Percentiles rank a stretch among this genome's conserved stretches.
phyloP scores from a whole-genome alignment of 2,113 vertebrate species.

The Dissostichus mawsoni region DNA sequence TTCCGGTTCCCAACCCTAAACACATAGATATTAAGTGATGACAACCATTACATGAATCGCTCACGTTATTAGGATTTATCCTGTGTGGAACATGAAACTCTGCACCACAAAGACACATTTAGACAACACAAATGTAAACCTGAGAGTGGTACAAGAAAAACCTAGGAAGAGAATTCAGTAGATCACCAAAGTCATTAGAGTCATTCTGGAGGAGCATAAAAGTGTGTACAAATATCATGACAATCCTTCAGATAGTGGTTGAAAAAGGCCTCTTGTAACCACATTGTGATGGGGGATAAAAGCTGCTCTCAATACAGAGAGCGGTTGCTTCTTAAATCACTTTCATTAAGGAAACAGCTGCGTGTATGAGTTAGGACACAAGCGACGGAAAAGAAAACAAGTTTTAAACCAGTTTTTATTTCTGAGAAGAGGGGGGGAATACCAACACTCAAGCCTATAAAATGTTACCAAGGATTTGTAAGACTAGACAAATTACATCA shows the following conservation, averaged over 20 bases:
- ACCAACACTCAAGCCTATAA: too few species aligned
- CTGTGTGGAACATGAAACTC: neutral
- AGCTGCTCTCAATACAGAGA: neutral
- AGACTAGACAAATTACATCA: too few species aligned
- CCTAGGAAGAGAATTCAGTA: neutral
- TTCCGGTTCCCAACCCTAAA: too few species aligned
- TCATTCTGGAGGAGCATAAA: neutral
- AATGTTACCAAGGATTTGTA: too few species aligned
- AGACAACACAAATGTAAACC: neutral
- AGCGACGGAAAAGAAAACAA: neutral
- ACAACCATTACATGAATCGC: too few species aligned
- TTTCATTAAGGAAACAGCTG: slow-evolving; percentile 9
- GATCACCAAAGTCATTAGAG: neutral
- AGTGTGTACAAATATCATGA: neutral
- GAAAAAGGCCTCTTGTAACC: neutral
- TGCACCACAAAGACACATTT: neutral
- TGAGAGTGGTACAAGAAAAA: neutral
- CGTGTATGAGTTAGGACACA: neutral
- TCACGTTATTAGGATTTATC: too few species aligned
- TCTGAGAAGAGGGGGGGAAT: neutral
- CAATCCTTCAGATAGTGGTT: neutral
- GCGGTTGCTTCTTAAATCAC: neutral
- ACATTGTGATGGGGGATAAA: neutral
- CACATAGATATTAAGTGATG: too few species aligned
- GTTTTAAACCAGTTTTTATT: neutral